Conservation (phyloP, 2,113 vertebrate genomes). For the Oplegnathus fasciatus region DNA sequence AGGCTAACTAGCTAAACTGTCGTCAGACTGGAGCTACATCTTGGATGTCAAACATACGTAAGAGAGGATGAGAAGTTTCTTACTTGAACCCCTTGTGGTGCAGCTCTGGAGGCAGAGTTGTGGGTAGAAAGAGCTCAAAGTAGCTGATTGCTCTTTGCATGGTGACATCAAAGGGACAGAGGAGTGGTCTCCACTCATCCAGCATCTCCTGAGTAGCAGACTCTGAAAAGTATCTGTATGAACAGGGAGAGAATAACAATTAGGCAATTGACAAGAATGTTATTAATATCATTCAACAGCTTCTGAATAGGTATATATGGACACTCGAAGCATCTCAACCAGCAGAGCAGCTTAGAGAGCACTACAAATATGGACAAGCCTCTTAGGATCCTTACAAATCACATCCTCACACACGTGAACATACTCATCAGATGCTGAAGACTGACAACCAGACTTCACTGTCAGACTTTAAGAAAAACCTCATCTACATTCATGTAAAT, state of each 20-base stretch:
- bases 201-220: conserved; percentile 95
- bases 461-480: not conserved
- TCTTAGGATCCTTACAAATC: conserved; percentile 22
- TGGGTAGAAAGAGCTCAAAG: conserved; percentile 97
- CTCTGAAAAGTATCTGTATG: conserved; percentile 93
- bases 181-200: conserved; percentile 95
- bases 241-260: conserved; percentile 29
- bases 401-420: conserved; percentile 23
- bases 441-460: not conserved
- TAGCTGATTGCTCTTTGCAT: conserved; percentile 99
- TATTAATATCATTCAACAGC: conserved; percentile 4
- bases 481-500: not conserved
- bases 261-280: not conserved
- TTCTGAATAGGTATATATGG: conserved; percentile 21
- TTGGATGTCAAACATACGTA: not conserved
- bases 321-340: conserved; percentile 16
- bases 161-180: conserved; percentile 98
- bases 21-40: not conserved
- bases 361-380: conserved; percentile 40
- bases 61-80: conserved; percentile 63
- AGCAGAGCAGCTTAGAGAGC: conserved; percentile 46
- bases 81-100: conserved; percentile 97
- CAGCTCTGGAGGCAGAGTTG: conserved; percentile 93
- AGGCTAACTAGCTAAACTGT: not conserved
- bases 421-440: not conserved